Base-by-base conservation (phyloP, 2,113 vertebrate species). In the Ifrita kowaldi region DNA sequence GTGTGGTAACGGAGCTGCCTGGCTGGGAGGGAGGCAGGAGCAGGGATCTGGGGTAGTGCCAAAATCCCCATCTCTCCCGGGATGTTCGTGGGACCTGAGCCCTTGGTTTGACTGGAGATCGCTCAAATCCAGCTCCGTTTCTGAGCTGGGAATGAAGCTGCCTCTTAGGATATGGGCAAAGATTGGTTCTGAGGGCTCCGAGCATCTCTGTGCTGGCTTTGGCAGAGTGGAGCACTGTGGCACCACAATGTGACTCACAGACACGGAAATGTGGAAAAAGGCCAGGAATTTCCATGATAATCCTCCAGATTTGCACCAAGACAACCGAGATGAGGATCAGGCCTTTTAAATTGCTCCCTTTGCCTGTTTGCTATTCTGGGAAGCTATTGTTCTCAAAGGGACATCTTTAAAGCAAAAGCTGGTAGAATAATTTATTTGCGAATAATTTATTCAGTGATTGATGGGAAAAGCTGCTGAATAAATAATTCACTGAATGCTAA, bases 361-460 rank as follows among this genome's bases (percentile, higher is more conserved):
- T 65, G 86, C 96, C 93, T 95, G 90, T 89, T 94, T 95, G 84
- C 96, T 97, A 92, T 95, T 97, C 90, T 56, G 86, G 95, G 95
- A 94, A 95, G 96, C 88, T 75, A 84, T 96, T 96, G 93, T 97
- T 97, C 95, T 97, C 96, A 59, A 94, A 96, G 95, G 95, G 95
- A 78, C 95, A 95, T 86, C 93, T 96, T 95, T 97, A 96, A 96
- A 96, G 95, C 83, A 90, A 90, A 92, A 96, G 86, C 93, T 89
- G 95, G 84, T 71, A 73, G 93, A 92, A 97, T 96, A 95, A 97
- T 96, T 96, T 96, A 94, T 96, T 95, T 94, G 79, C 71, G 63
- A 97, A 93, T 97, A 96, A 97, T 96, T 96, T 94, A 97, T 97
- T 92, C 96, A 81, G 96, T 96, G 96, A 96, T 95, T 96, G 95